Evolutionary conservation across 2,797 vertebrate species (phyloP).

Genomic region (Eulemur mongoz): DNA sequence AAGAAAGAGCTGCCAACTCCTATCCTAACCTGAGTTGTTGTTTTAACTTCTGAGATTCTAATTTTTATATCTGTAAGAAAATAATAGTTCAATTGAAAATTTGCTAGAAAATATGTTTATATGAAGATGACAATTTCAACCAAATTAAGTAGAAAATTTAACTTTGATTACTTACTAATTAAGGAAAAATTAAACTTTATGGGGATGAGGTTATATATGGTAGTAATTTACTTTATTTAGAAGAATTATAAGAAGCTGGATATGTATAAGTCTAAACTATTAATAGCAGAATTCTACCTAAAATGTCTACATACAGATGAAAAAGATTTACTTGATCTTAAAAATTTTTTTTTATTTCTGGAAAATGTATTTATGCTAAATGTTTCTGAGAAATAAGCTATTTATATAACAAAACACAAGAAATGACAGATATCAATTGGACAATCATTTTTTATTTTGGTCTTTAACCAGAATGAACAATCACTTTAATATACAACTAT

Average conservation of each 20-base stretch:
- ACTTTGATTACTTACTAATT: neutral
- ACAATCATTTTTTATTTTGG: neutral
- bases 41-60: neutral
- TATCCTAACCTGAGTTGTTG: neutral
- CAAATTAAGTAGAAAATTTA: constrained; percentile 25
- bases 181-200: constrained; percentile 14
- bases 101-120: constrained; percentile 2
- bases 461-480: too few species aligned
- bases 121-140: neutral
- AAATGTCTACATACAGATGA: neutral
- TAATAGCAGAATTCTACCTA: neutral
- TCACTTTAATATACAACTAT: neutral
- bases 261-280: neutral
- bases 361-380: neutral
- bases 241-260: neutral
- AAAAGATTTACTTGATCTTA: neutral
- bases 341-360: neutral
- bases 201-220: neutral
- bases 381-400: neutral
- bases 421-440: neutral
- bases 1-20: neutral
- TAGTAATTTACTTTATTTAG: neutral
- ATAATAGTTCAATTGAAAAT: neutral
- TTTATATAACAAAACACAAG: constrained; percentile 6
- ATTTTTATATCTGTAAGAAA: neutral